Conservation (phyloP, 2,113 vertebrate species). For the Centropus unirufus region DNA sequence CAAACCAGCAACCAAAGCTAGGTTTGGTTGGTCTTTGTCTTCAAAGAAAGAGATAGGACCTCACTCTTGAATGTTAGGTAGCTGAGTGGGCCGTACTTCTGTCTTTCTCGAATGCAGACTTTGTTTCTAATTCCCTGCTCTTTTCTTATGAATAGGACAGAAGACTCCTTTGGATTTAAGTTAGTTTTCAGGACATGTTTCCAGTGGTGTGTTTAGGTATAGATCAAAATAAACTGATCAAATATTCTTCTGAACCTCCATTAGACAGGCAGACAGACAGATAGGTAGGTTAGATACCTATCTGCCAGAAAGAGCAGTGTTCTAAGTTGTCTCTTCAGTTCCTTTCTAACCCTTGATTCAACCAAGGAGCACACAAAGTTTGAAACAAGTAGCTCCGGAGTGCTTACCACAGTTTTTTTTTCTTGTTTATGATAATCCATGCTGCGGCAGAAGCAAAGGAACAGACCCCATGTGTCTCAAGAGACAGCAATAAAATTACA, state of each 20-base stretch:
- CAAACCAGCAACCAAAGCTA: not conserved
- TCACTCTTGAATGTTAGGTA: not conserved
- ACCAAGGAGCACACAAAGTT: not conserved
- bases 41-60: not conserved
- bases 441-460: not conserved
- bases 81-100: too few relatives aligned
- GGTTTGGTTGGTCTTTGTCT: not conserved
- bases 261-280: not conserved
- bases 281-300: not conserved
- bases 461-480: not conserved
- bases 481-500: not conserved
- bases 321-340: not conserved
- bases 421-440: not conserved
- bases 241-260: not conserved
- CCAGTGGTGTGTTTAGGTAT: not conserved
- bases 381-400: not conserved
- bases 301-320: not conserved
- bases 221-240: not conserved
- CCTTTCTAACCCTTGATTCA: not conserved
- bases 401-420: not conserved
- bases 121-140: not conserved
- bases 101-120: not conserved
- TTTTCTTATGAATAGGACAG: not conserved
- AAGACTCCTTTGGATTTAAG: not conserved
- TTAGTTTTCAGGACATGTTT: not conserved